Evolutionary conservation across 2,113 vertebrate genomes (phyloP).

Genomic region (Athene noctua): DNA sequence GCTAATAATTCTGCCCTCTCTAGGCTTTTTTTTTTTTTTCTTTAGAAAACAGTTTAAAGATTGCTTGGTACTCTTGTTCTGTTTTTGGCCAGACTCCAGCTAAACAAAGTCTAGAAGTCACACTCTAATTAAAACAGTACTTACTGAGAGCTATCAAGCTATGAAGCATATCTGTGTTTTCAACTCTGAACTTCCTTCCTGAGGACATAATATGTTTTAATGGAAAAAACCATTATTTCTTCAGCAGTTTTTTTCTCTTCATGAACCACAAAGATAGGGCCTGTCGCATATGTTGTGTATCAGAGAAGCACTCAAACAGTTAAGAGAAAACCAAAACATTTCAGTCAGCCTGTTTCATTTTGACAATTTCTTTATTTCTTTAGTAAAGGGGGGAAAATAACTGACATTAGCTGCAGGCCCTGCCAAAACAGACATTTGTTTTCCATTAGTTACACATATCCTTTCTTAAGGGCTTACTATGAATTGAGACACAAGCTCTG

Average conservation of each 20-base stretch:
- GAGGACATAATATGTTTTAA: background rate
- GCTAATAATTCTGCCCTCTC: conserved; percentile 39
- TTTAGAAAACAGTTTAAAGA: conserved; percentile 29
- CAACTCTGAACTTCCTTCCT: conserved; percentile 57
- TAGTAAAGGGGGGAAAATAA: conserved; percentile 34
- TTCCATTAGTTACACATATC: conserved; percentile 63
- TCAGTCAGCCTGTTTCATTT: conserved; percentile 37
- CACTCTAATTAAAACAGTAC: conserved; percentile 29
- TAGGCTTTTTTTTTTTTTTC: conserved; percentile 50
- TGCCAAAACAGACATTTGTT: conserved; percentile 77
- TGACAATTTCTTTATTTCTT: conserved; percentile 36
- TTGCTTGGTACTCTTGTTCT: background rate
- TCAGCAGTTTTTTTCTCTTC: background rate
- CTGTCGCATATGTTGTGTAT: conserved; percentile 41
- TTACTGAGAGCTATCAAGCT: conserved; percentile 8
- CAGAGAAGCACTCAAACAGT: conserved; percentile 41
- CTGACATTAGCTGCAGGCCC: conserved; percentile 48
- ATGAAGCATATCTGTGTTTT: conserved; percentile 33
- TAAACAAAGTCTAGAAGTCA: conserved; percentile 28
- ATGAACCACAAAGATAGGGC: conserved; percentile 28
- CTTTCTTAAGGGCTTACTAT: conserved; percentile 50
- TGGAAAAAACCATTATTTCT: conserved; percentile 50
- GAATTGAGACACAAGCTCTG: background rate
- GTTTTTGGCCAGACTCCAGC: conserved; percentile 17
- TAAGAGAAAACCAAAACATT: conserved; percentile 53